Base-by-base conservation (phyloP, 1,140 invertebrate species). In the Drosophila sp. region DNA sequence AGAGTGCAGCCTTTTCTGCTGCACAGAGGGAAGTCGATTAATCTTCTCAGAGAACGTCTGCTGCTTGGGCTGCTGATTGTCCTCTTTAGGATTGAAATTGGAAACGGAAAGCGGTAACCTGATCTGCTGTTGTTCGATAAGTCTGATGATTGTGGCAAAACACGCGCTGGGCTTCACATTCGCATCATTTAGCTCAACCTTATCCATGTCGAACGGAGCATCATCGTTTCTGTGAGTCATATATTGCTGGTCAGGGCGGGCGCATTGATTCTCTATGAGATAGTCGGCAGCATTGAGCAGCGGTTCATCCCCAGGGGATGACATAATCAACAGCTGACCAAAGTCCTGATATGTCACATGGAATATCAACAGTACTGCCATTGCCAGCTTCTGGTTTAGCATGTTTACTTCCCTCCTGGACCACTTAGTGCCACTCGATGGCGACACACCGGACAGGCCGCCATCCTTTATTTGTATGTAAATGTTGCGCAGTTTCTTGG, bases 121-220 rank as follows among this genome's bases (percentile, higher is more conserved):
- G 0, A 8, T 18, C 2, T 0, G 13, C 5, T 58, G 18, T 29
- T n/a, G 13, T n/a, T 16, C 25, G 34, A 79, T 66, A 7, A 63
- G 16, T 14, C 69, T 7, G 0, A 83, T 13, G 0, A 76, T 38
- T 2, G 25, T 16, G 16, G 4, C 6, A 8, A 57, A 16, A 18
- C 40, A 38, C 0, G 27, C 7, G 0, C 48, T 32, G 7, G 43
- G 14, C 7, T 36, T 4, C 2, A 21, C 34, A 7, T 11, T 11
- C 1, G 7, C 1, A 1, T 71, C 13, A 14, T 84, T 84, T 2
- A 77, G 2, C 8, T 74, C 73, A 7, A 65, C 64, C 32, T 61
- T 9, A 0, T 57, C 18, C 16, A 53, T 43, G 5, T 14, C 7
- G 0, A 18, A 27, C 0, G n/a, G 4, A 8, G 21, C 4, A 6